Evolutionary conservation across 35 echinoderm and acorn worm species (phyloP).

Genomic region (Heliocidaris tuberculata): DNA sequence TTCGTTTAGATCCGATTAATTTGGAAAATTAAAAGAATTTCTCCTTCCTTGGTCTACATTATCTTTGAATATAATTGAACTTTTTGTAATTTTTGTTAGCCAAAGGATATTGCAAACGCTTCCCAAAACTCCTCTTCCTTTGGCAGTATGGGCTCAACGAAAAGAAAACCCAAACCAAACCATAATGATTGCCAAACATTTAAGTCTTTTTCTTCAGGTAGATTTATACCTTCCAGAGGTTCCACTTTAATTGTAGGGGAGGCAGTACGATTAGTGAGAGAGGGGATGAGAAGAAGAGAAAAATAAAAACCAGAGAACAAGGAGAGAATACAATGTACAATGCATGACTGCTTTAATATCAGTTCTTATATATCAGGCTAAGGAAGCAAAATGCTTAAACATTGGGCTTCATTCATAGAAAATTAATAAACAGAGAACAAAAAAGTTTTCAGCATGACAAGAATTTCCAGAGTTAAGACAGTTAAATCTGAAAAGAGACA

Average conservation of each 20-base stretch:
- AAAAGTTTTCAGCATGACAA: not conserved
- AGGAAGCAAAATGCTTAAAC: not conserved
- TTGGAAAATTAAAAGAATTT: too few species aligned
- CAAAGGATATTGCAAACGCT: not conserved
- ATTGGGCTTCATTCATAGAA: not conserved
- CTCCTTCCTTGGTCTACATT: too few species aligned
- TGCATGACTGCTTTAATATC: not conserved
- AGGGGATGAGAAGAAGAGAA: slow-evolving; percentile 47
- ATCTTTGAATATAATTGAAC: too few species aligned
- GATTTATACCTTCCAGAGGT: slow-evolving; percentile 55
- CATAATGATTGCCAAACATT: not conserved
- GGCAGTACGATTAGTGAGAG: not conserved
- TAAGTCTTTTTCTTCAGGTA: not conserved
- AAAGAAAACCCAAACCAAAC: not conserved
- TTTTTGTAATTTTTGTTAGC: not conserved
- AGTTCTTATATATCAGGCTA: not conserved
- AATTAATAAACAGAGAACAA: not conserved
- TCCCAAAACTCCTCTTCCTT: slow-evolving; percentile 15
- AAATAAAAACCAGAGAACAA: slow-evolving; percentile 33
- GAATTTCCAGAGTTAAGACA: not conserved
- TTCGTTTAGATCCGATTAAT: not conserved
- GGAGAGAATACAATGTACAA: slow-evolving; percentile 32
- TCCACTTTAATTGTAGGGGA: slow-evolving; percentile 47
- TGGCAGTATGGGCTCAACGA: not conserved
- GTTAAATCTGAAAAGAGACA: not conserved